Evolutionary conservation across 2,888 invertebrate species (phyloP), one percentile per base, ranked within the genome.

Genomic region (Ypsolopha sequella): DNA sequence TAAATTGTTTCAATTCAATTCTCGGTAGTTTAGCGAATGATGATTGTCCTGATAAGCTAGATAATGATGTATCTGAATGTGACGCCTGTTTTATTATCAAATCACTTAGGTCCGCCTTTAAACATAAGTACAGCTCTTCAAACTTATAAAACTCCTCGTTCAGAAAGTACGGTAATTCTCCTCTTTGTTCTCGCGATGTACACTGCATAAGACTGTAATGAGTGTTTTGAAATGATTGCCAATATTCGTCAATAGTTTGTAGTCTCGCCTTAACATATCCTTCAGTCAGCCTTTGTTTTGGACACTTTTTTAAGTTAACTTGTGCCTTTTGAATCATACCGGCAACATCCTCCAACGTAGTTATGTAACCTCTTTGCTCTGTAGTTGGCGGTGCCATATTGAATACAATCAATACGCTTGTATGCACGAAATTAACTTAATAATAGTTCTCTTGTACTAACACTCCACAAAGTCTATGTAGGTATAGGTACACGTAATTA

Each of bases 261-360:
- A 57, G n/a, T 52, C 56, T 45, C 6, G 58, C 41, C 54, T 57
- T 48, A 7, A 60, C 43, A 43, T 61, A 62, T 36, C 59, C 58
- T 11, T 45, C 54, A 14, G 60, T 61, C 13, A 60, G 36, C 35
- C 59, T 46, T 33, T 45, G 24, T 50, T 57, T 59, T 4, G 57
- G 59, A 38, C 56, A 59, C 51, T 60, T 60, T 35, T 55, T 57
- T 0, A 58, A 43, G 41, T 61, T 61, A 8, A 14, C 36, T 54
- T 58, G 53, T 2, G 58, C 44, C 47, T 56, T 58, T 43, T 50
- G 51, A 43, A 62, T 35, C 41, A 56, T 48, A 38, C 6, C 43
- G 7, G 56, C 54, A 2, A 50, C 53, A 41, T 59, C 53, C 57
- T 60, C 58, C 36, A 59, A 54, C 10, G 44, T 44, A 44, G 6